Percentiles rank a stretch among this genome's conserved stretches.
These are phyloP conservation scores for Morbakka virulenta DNA, from an alignment of 30 jellyfish, hydroid and myxozoan genomes.

Conservation along the genomic window DNA sequence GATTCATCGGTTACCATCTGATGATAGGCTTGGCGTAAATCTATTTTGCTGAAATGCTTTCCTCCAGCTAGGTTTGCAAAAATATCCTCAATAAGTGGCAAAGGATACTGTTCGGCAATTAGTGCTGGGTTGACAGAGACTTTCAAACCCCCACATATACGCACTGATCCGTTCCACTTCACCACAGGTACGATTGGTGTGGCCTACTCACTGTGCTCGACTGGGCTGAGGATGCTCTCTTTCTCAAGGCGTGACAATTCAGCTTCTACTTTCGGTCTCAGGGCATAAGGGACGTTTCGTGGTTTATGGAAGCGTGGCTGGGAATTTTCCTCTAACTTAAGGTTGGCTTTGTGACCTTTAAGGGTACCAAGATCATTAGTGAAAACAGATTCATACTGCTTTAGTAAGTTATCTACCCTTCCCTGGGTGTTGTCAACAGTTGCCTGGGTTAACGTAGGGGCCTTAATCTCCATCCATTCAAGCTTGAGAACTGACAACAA, in stretches of 20 bases:
- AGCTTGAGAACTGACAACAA: not conserved
- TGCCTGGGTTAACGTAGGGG: not conserved
- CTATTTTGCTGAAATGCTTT: not conserved
- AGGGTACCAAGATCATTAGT: not conserved
- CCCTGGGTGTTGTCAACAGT: not conserved
- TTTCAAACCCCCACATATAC: constrained; percentile 3
- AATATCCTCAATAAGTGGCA: constrained; percentile 3
- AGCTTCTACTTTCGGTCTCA: not conserved
- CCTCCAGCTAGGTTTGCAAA: not conserved
- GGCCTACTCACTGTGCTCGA: constrained; percentile 5
- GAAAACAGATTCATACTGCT: not conserved
- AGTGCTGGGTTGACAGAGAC: not conserved
- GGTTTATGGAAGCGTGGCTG: not conserved
- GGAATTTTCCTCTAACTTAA: not conserved
- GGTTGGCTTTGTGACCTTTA: not conserved
- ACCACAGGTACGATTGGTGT: constrained; percentile 6
- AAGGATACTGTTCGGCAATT: not conserved
- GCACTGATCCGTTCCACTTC: not conserved
- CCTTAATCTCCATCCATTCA: not conserved
- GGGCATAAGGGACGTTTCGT: not conserved
- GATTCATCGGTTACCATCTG: not conserved
- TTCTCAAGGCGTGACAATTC: not conserved
- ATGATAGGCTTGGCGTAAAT: constrained; percentile 1
- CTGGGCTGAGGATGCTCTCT: not conserved
- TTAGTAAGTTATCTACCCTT: no score